These are phyloP conservation scores for Eupeodes corollae DNA, from an alignment of 1,140 invertebrate genomes.

Conservation along the genomic window DNA sequence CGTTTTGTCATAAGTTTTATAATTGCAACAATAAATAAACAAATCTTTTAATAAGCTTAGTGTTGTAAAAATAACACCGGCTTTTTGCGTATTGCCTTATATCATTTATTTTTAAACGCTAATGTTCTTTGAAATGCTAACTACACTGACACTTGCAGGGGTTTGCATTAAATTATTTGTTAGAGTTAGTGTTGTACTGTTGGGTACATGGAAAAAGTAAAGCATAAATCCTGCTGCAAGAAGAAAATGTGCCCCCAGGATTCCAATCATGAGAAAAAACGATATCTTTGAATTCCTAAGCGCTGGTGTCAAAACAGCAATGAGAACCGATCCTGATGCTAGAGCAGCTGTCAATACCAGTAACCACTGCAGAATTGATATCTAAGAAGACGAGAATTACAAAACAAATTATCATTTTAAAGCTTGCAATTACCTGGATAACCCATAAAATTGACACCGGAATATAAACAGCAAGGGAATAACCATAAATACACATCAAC, in stretches of 20 bases:
- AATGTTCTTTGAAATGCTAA: too few relatives aligned
- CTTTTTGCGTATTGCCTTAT: too few relatives aligned
- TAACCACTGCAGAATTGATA: conserved; percentile 76
- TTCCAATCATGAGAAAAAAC: conserved; percentile 51
- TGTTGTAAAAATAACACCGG: too few relatives aligned
- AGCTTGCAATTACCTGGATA: conserved; percentile 40
- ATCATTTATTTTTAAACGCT: too few relatives aligned
- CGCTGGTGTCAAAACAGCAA: conserved; percentile 69
- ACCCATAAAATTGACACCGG: conserved; percentile 90
- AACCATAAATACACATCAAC: conserved; percentile 88
- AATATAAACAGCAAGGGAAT: conserved; percentile 87
- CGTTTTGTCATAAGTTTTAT: too few relatives aligned
- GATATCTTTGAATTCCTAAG: conserved; percentile 56
- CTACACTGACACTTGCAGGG: too few relatives aligned
- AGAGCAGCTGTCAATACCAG: conserved; percentile 67
- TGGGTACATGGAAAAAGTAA: conserved; percentile 50
- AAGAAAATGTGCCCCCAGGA: conserved; percentile 65
- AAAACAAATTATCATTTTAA: too few relatives aligned
- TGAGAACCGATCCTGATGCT: conserved; percentile 74
- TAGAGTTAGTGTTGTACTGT: conserved; percentile 3
- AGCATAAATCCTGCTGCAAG: conserved; percentile 78
- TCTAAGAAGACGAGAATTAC: conserved; percentile 36
- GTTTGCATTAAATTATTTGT: too few relatives aligned
- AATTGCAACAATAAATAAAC: too few relatives aligned
- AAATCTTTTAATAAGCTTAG: too few relatives aligned